Percentiles rank a stretch among this genome's conserved stretches.
Evolutionary conservation across 2,113 vertebrate genomes (phyloP).

Genomic region (Ia io): DNA sequence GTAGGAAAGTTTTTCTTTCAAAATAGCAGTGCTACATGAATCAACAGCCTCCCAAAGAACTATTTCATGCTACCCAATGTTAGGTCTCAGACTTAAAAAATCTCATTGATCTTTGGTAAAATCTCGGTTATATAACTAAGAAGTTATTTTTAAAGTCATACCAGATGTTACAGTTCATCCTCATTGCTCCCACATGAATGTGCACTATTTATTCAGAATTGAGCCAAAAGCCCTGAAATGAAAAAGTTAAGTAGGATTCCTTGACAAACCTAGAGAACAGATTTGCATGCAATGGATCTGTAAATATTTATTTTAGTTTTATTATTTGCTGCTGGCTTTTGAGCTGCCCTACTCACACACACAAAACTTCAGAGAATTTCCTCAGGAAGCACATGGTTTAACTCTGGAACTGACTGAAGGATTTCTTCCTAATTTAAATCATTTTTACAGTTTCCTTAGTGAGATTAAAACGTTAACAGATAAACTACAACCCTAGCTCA

Average conservation of each 20-base stretch:
- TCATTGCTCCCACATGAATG: conserved; percentile 35
- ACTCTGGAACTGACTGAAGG: conserved; percentile 49
- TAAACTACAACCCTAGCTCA: conserved; percentile 40
- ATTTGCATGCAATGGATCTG: neutral
- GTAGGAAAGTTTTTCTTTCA: neutral
- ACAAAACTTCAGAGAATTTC: neutral
- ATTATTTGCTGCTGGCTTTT: conserved; percentile 45
- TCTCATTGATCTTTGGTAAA: conserved; percentile 43
- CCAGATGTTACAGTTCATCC: conserved; percentile 59
- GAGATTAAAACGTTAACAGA: conserved; percentile 62
- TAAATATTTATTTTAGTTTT: conserved; percentile 33
- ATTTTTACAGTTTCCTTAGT: conserved; percentile 54
- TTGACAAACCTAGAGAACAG: conserved; percentile 16
- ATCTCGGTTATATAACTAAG: conserved; percentile 55
- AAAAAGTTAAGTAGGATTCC: conserved; percentile 55
- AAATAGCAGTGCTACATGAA: conserved; percentile 42
- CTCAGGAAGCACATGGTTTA: conserved; percentile 22
- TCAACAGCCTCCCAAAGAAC: conserved; percentile 63
- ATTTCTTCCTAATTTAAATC: conserved; percentile 66
- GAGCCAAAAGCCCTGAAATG: conserved; percentile 57
- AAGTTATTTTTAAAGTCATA: conserved; percentile 70
- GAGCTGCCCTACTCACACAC: neutral
- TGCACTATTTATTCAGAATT: conserved; percentile 57
- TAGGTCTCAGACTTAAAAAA: conserved; percentile 35
- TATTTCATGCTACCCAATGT: conserved; percentile 9